A percentile compares a stretch with the other conserved stretches of the same genome.
phyloP scores from a whole-genome alignment of 1,140 invertebrate genomes.

The Drosophila kanapiae region DNA sequence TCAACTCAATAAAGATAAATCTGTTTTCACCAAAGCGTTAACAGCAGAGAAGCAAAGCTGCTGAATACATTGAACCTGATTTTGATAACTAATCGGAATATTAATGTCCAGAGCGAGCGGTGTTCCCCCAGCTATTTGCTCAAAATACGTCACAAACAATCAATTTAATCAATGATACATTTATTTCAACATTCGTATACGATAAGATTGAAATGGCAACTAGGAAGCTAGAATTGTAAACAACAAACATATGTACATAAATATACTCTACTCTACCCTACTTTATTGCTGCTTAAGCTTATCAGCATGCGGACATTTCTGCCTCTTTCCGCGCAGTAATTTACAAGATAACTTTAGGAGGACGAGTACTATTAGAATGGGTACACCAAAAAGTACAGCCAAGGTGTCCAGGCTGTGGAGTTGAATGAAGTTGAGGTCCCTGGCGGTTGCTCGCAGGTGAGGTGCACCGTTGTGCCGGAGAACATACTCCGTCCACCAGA shows the following conservation, averaged over 20 bases:
- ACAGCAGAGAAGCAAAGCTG: not conserved
- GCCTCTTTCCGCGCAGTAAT: conserved; percentile 16
- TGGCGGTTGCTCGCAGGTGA: conserved; percentile 57
- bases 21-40: not conserved
- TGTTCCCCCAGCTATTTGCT: not conserved
- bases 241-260: not conserved
- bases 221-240: not conserved
- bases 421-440: conserved; percentile 79
- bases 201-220: not conserved
- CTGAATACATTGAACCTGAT: not conserved
- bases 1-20: not conserved
- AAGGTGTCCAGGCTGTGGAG: conserved; percentile 86
- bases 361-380: conserved; percentile 8
- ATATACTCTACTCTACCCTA: too few relatives aligned
- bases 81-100: not conserved
- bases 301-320: conserved; percentile 10
- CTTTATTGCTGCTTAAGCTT: conserved; percentile 52
- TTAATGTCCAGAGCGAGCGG: not conserved
- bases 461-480: conserved; percentile 85
- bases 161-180: not conserved
- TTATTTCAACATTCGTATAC: not conserved
- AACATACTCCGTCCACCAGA: conserved; percentile 91
- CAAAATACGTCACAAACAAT: not conserved
- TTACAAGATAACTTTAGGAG: conserved; percentile 25
- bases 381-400: conserved; percentile 39